Evolutionary conservation across 2,797 vertebrate species (phyloP).

Genomic region (Melopsittacus undulatus): DNA sequence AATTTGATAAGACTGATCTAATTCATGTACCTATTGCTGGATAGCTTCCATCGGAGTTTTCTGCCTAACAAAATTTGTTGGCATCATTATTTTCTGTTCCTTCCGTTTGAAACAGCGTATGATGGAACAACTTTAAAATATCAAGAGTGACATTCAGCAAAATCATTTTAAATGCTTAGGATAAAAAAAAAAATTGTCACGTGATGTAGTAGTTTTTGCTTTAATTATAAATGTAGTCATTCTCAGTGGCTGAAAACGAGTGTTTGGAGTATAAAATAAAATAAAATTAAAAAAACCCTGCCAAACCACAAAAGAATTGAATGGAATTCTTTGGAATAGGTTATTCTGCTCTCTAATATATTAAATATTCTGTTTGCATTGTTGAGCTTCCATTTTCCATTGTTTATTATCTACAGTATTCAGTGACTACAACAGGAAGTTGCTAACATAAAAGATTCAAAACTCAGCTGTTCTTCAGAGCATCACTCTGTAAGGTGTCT

Average conservation of each 20-base stretch:
- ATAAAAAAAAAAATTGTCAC: not conserved
- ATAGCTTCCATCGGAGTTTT: not conserved
- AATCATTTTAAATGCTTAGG: not conserved
- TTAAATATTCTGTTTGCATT: not conserved
- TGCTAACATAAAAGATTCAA: not conserved
- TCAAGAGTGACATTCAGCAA: not conserved
- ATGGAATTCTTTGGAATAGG: not conserved
- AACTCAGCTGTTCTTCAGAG: not conserved
- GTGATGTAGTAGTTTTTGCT: not conserved
- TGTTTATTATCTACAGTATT: not conserved
- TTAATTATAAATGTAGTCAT: not conserved
- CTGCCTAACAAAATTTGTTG: not conserved
- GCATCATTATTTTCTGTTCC: not conserved
- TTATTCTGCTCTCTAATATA: not conserved
- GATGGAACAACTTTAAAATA: not conserved
- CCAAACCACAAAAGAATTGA: not conserved
- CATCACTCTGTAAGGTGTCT: not conserved
- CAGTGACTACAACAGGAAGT: not conserved
- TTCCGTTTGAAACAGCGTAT: not conserved
- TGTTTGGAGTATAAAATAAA: not conserved
- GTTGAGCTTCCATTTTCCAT: not conserved
- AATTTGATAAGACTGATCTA: not conserved
- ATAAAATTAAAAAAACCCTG: not conserved
- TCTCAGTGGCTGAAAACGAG: not conserved
- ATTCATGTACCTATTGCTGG: not conserved